Evolutionary conservation across 2,888 invertebrate species (phyloP).

Genomic region (Theodoxus fluviatilis): DNA sequence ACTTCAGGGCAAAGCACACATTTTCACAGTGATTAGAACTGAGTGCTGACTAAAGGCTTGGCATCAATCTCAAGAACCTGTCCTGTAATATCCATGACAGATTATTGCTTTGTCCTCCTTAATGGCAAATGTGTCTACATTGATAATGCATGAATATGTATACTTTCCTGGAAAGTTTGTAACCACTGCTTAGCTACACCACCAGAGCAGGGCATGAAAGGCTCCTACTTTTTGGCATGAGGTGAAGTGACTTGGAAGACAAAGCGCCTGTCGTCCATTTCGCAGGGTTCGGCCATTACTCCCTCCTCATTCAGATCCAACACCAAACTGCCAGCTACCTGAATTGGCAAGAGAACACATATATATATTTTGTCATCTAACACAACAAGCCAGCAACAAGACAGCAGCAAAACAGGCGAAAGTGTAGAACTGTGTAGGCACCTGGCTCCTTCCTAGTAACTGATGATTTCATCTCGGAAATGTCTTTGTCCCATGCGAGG

Average conservation of each 20-base stretch:
- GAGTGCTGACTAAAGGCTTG: no score
- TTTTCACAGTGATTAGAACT: no score
- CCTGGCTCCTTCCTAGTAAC: no score
- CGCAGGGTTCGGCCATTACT: constrained; percentile 59
- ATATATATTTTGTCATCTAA: neutral
- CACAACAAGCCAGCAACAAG: neutral
- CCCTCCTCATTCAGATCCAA: constrained; percentile 65
- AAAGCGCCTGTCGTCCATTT: constrained; percentile 66
- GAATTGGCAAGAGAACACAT: constrained; percentile 26
- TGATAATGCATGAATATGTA: no score
- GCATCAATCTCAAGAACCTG: no score
- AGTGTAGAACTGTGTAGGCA: neutral
- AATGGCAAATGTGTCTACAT: neutral
- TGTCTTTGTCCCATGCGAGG: no score
- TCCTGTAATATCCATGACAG: no score
- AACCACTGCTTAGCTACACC: neutral
- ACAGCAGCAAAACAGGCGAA: neutral
- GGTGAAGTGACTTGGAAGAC: constrained; percentile 63
- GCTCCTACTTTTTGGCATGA: constrained; percentile 62
- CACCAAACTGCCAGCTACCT: constrained; percentile 66
- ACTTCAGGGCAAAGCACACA: no score
- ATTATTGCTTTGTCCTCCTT: no score
- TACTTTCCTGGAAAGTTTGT: no score
- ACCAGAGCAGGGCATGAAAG: constrained; percentile 4
- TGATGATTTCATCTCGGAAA: no score